phyloP scores from a whole-genome alignment of 2,797 vertebrate genomes.

The Betta splendens region DNA sequence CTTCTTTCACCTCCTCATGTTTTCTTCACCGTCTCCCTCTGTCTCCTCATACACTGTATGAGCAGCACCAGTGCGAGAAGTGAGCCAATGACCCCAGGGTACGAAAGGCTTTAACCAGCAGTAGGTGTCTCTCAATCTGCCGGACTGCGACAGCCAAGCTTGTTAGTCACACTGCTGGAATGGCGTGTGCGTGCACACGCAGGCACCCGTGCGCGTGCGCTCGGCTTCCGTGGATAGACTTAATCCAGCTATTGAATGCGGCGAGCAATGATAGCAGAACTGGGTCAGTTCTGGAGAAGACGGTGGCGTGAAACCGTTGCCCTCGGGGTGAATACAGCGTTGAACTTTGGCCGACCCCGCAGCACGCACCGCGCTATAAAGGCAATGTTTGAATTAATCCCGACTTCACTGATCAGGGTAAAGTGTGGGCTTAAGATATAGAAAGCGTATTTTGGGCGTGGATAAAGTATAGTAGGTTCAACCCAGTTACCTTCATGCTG shows the following conservation, averaged over 20 bases:
- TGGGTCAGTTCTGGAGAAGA: slow-evolving; percentile 77
- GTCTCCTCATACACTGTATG: slow-evolving; percentile 52
- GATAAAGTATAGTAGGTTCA: slow-evolving; percentile 52
- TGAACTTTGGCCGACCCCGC: slow-evolving; percentile 76
- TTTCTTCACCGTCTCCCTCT: slow-evolving; percentile 35
- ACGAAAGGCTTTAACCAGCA: slow-evolving; percentile 73
- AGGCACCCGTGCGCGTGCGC: slow-evolving; percentile 32
- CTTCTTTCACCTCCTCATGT: slow-evolving; percentile 24
- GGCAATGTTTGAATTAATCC: slow-evolving; percentile 55
- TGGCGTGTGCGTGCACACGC: slow-evolving; percentile 28
- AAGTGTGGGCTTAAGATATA: slow-evolving; percentile 45
- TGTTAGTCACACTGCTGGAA: slow-evolving; percentile 76
- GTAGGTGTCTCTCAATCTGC: slow-evolving; percentile 78
- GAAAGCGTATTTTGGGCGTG: slow-evolving; percentile 44
- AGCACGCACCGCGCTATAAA: slow-evolving; percentile 51
- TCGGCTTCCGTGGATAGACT: slow-evolving; percentile 65
- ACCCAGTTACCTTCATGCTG: slow-evolving; percentile 60
- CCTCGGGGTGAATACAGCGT: slow-evolving; percentile 66
- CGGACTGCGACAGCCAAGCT: slow-evolving; percentile 75
- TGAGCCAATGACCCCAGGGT: slow-evolving; percentile 65
- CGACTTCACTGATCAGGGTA: slow-evolving; percentile 58
- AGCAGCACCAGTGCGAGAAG: slow-evolving; percentile 47
- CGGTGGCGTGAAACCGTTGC: slow-evolving; percentile 63
- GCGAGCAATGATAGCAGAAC: slow-evolving; percentile 71
- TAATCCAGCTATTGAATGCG: slow-evolving; percentile 74